phyloP scores from a whole-genome alignment of 2,888 invertebrate genomes.

The Smittia aterrima region DNA sequence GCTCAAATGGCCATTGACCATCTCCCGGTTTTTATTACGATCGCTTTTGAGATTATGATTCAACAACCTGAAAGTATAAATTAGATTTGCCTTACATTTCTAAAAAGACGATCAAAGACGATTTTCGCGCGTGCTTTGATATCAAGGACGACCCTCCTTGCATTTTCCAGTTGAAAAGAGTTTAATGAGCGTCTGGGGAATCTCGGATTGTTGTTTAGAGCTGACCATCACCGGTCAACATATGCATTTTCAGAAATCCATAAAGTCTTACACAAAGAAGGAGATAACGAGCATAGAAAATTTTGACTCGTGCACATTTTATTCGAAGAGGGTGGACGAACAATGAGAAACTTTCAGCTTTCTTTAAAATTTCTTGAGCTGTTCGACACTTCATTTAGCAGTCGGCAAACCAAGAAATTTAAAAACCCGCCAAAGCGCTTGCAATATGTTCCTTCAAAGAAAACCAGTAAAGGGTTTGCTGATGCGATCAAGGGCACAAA shows the following conservation, averaged over 20 bases:
- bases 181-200: background rate
- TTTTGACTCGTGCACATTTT: background rate
- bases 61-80: too few relatives aligned
- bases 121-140: conserved; percentile 37
- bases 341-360: background rate
- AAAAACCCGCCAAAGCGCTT: conserved; percentile 22
- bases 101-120: too few relatives aligned
- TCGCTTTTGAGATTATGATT: too few relatives aligned
- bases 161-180: conserved; percentile 26
- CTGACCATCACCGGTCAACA: too few relatives aligned
- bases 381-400: too few relatives aligned
- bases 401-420: background rate
- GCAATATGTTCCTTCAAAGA: background rate
- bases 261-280: too few relatives aligned
- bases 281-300: too few relatives aligned
- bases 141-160: background rate
- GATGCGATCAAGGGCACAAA: background rate
- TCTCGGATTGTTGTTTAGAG: too few relatives aligned
- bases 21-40: too few relatives aligned
- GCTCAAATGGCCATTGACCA: too few relatives aligned
- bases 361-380: background rate
- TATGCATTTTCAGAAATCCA: too few relatives aligned
- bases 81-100: too few relatives aligned
- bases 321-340: background rate
- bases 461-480: conserved; percentile 29